Percentiles rank a stretch among this genome's conserved stretches.
Evolutionary conservation across 2,888 invertebrate genomes (phyloP).

Genomic region (Boloria selene): DNA sequence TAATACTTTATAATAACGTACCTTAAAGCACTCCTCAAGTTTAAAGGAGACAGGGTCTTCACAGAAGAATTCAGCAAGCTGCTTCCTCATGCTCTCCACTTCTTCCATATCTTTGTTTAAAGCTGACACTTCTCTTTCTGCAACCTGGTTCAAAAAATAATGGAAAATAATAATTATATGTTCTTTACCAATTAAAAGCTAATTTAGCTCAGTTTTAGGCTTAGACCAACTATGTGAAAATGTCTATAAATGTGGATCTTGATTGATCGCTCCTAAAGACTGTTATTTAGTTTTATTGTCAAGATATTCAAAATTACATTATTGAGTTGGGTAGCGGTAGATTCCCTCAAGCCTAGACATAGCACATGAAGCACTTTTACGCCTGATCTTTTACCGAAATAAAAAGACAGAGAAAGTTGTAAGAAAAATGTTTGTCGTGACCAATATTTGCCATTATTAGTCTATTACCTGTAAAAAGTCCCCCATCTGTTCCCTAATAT

Average conservation of each 20-base stretch:
- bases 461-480: conserved; percentile 88
- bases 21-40: conserved; percentile 96
- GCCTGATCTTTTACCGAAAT: no score
- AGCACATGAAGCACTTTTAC: no score
- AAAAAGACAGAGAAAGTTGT: no score
- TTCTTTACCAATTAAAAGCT: background rate
- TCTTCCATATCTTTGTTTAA: conserved; percentile 91
- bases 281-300: background rate
- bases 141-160: conserved; percentile 82
- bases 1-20: conserved; percentile 50
- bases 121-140: conserved; percentile 89
- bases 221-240: no score
- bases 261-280: no score
- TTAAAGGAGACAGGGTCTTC: conserved; percentile 95
- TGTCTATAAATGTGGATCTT: no score
- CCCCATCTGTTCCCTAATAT: conserved; percentile 93
- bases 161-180: no score
- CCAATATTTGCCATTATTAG: no score
- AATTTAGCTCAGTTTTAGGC: no score
- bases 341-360: no score
- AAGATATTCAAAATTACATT: background rate
- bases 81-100: conserved; percentile 89
- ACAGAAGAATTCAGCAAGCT: conserved; percentile 96
- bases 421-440: no score
- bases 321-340: no score